Evolutionary conservation across 2,797 vertebrate species (phyloP).

Genomic region (Aeoliscus strigatus): DNA sequence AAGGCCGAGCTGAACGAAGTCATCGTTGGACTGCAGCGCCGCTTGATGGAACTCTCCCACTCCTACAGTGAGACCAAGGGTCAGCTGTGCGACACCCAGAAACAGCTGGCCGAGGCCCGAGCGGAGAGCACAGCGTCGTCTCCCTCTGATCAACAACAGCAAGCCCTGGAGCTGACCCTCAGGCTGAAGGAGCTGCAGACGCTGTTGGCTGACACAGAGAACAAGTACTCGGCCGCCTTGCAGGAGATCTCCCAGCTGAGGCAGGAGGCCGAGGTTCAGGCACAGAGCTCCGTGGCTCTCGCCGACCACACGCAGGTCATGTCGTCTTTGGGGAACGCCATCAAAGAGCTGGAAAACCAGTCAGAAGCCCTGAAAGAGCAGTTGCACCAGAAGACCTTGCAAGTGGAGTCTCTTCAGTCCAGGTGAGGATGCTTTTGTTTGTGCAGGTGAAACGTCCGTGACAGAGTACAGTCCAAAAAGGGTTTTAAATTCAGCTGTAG

Average conservation of each 20-base stretch:
- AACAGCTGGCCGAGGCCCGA: slow-evolving; percentile 51
- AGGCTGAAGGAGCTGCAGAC: slow-evolving; percentile 81
- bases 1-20: slow-evolving; percentile 77
- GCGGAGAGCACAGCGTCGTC: slow-evolving; percentile 49
- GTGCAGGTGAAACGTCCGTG: too few species aligned
- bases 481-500: too few species aligned
- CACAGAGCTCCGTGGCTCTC: slow-evolving; percentile 79
- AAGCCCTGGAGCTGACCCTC: slow-evolving; percentile 63
- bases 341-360: slow-evolving; percentile 83
- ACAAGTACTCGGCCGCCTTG: slow-evolving; percentile 69
- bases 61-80: slow-evolving; percentile 87
- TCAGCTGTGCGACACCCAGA: slow-evolving; percentile 72
- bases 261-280: slow-evolving; percentile 79
- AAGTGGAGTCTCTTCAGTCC: slow-evolving; percentile 81
- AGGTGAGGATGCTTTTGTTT: slow-evolving; percentile 47
- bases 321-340: slow-evolving; percentile 77
- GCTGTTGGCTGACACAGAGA: slow-evolving; percentile 72
- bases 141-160: slow-evolving; percentile 58
- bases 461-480: too few species aligned
- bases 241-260: slow-evolving; percentile 78
- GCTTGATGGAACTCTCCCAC: slow-evolving; percentile 85
- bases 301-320: slow-evolving; percentile 85
- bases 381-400: slow-evolving; percentile 75
- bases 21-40: slow-evolving; percentile 83
- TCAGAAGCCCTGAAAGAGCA: slow-evolving; percentile 71